phyloP scores from a whole-genome alignment of 2,113 vertebrate genomes.

The Dipodomys ordii region DNA sequence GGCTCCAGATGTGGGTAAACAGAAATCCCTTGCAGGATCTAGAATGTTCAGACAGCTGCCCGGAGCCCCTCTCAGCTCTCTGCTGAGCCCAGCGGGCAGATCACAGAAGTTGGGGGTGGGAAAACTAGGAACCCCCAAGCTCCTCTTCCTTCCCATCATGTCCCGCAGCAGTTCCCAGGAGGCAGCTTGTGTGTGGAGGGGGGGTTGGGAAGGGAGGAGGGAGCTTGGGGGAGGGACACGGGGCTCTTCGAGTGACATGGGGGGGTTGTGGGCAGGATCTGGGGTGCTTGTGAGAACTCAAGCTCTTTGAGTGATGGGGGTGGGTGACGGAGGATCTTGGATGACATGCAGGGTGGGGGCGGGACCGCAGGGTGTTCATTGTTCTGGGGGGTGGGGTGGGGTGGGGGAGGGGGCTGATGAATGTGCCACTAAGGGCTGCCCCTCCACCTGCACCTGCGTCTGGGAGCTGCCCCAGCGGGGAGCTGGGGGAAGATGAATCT shows the following conservation, averaged over 20 bases:
- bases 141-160: neutral
- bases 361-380: neutral
- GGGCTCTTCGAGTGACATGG: too few species aligned
- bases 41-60: neutral
- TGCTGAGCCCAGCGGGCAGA: neutral
- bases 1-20: too few species aligned
- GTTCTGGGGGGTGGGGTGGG: too few species aligned
- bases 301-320: too few species aligned
- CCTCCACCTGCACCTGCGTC: conserved; percentile 2
- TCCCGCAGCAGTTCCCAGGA: neutral
- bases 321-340: too few species aligned
- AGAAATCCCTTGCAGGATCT: too few species aligned
- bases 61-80: neutral
- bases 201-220: too few species aligned
- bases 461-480: conserved; percentile 46
- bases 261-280: too few species aligned
- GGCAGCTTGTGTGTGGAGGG: too few species aligned
- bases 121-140: neutral
- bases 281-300: too few species aligned
- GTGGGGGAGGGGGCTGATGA: conserved; percentile 35
- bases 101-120: neutral
- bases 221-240: too few species aligned
- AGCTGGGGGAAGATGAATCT: conserved; percentile 55
- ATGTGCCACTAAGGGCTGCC: conserved; percentile 9
- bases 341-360: too few species aligned